Conservation (phyloP, 2,888 invertebrate genomes). For the Drosophila infuscata region DNA sequence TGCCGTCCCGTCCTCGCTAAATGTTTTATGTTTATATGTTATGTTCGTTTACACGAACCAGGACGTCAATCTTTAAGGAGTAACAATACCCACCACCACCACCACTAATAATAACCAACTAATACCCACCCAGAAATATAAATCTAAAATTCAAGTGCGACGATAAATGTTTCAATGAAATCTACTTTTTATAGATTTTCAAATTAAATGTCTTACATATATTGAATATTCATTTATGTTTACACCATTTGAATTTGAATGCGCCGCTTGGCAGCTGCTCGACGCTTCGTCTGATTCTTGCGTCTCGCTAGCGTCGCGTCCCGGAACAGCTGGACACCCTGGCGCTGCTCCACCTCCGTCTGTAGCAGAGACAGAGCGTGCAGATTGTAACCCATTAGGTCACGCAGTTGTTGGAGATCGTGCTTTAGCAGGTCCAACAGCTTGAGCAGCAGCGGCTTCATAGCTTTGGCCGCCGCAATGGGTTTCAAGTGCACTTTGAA, state of each 20-base stretch:
- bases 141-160: slow-evolving; percentile 38
- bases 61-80: neutral
- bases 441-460: slow-evolving; percentile 85
- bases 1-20: neutral
- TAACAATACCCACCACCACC: neutral
- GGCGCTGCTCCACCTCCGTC: slow-evolving; percentile 90
- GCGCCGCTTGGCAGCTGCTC: slow-evolving; percentile 73
- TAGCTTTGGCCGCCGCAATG: slow-evolving; percentile 89
- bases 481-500: slow-evolving; percentile 92
- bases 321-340: slow-evolving; percentile 91
- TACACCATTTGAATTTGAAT: slow-evolving; percentile 77
- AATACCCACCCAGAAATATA: neutral
- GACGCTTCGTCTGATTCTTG: slow-evolving; percentile 87
- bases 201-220: slow-evolving; percentile 32
- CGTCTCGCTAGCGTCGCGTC: slow-evolving; percentile 89
- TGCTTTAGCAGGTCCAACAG: slow-evolving; percentile 75
- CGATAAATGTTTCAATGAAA: slow-evolving; percentile 20
- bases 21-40: slow-evolving; percentile 44
- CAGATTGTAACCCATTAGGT: slow-evolving; percentile 93
- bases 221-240: slow-evolving; percentile 1
- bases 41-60: slow-evolving; percentile 37
- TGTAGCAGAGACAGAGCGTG: slow-evolving; percentile 92
- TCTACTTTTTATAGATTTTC: slow-evolving; percentile 32
- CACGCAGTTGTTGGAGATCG: slow-evolving; percentile 86
- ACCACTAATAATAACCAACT: too few relatives aligned